Percentiles rank a stretch among this genome's conserved stretches.
phyloP scores from a whole-genome alignment of 2,797 vertebrate genomes.

The Cossypha heuglini region DNA sequence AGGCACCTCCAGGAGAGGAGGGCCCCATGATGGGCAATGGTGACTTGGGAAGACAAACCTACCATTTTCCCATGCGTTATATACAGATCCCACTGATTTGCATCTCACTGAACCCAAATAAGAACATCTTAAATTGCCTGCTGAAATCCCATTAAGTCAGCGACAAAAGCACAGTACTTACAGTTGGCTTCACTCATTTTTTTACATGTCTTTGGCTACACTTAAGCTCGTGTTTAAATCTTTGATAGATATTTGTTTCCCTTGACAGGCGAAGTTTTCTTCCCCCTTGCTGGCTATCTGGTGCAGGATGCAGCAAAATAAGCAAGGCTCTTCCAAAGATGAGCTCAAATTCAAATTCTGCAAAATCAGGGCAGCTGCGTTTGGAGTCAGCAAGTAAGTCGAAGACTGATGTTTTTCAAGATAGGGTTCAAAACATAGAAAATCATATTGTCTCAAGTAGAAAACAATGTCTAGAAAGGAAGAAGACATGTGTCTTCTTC shows the following conservation, averaged over 20 bases:
- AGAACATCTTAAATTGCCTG: neutral
- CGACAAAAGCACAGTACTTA: neutral
- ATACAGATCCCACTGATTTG: neutral
- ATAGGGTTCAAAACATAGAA: neutral
- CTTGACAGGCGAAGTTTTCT: neutral
- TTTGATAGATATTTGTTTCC: neutral
- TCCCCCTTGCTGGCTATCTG: accelerated
- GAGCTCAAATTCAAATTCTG: neutral
- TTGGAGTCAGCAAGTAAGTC: neutral
- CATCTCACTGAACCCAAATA: neutral
- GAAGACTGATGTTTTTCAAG: neutral
- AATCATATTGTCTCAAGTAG: neutral
- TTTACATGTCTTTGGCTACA: neutral
- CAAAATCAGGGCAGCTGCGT: neutral
- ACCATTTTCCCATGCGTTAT: accelerated
- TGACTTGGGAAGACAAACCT: neutral
- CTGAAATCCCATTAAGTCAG: neutral
- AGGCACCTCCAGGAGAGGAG: neutral
- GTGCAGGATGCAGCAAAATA: neutral
- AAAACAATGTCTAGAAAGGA: neutral
- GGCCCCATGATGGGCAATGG: accelerated
- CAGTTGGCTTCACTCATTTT: neutral
- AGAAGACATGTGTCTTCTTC: neutral
- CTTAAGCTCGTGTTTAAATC: neutral
- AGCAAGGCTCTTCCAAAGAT: neutral